Evolutionary conservation across 2,113 vertebrate species (phyloP).

Genomic region (Collichthys lucidus): DNA sequence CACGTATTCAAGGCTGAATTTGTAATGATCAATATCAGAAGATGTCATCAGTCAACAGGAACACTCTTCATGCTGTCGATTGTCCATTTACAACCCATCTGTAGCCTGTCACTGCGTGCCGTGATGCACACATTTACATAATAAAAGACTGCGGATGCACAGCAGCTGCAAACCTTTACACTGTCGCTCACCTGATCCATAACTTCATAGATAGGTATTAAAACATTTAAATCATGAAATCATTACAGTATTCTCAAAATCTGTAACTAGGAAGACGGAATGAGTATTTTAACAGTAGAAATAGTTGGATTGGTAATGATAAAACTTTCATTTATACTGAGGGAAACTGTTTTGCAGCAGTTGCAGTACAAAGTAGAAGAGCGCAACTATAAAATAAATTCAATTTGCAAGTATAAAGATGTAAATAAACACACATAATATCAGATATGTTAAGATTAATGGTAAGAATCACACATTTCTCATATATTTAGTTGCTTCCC

Average conservation of each 20-base stretch:
- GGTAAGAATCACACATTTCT: too few relatives aligned
- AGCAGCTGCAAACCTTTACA: neutral
- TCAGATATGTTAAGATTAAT: too few relatives aligned
- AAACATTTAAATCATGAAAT: too few relatives aligned
- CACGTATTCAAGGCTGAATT: neutral
- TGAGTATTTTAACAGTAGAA: neutral
- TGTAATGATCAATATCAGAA: neutral
- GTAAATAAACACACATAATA: too few relatives aligned
- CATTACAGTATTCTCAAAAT: neutral
- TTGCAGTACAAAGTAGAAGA: too few relatives aligned
- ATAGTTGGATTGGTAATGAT: neutral
- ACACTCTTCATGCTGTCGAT: neutral
- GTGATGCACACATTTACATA: slow-evolving; percentile 4
- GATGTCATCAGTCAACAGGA: neutral
- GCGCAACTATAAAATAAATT: too few relatives aligned
- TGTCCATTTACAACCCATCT: neutral
- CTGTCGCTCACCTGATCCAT: too few relatives aligned
- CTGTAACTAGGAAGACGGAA: neutral
- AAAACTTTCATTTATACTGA: neutral
- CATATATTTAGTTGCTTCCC: too few relatives aligned
- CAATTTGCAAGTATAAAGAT: too few relatives aligned
- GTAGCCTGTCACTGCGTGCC: neutral
- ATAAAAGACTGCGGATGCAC: slow-evolving; percentile 2
- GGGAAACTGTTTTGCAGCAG: too few relatives aligned
- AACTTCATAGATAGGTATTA: neutral